A percentile compares a stretch with the other conserved stretches of the same genome.
These are phyloP conservation scores for Leguminivora glycinivorella DNA, from an alignment of 1,140 invertebrate genomes.

Conservation along the genomic window DNA sequence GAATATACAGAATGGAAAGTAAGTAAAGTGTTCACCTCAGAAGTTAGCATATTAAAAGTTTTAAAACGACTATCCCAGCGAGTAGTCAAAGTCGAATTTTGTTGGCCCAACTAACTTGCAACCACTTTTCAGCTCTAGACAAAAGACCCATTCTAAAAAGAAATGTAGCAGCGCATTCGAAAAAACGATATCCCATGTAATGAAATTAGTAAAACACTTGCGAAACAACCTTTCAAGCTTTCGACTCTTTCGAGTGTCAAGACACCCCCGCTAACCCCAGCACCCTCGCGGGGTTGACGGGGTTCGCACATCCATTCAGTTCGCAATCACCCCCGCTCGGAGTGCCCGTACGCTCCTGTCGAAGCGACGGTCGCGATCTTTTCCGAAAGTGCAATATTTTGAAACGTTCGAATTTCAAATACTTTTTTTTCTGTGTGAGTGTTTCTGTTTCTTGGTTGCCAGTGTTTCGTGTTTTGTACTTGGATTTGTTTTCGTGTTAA, in stretches of 20 bases:
- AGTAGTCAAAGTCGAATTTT: not conserved
- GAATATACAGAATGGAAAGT: no score
- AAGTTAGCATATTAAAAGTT: not conserved
- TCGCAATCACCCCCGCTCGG: constrained; percentile 43
- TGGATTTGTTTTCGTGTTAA: constrained; percentile 48
- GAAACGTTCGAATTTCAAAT: constrained; percentile 55
- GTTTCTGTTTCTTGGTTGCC: constrained; percentile 32
- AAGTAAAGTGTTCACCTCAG: no score
- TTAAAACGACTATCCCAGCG: not conserved
- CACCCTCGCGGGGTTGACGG: constrained; percentile 7
- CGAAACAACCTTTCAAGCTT: constrained; percentile 20
- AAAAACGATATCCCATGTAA: constrained; percentile 21
- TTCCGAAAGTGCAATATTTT: constrained; percentile 67
- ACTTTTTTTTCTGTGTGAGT: constrained; percentile 32
- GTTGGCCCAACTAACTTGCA: not conserved
- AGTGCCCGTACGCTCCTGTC: constrained; percentile 37
- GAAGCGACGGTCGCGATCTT: constrained; percentile 51
- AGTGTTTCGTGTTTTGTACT: constrained; percentile 44
- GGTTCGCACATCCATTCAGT: constrained; percentile 43
- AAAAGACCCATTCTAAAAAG: not conserved
- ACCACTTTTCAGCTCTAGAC: constrained; percentile 4
- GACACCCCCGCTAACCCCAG: constrained; percentile 6
- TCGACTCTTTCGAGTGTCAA: constrained; percentile 22
- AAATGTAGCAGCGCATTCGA: not conserved
- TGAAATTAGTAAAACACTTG: constrained; percentile 29